Evolutionary conservation across 2,113 vertebrate genomes (phyloP), one percentile per base, ranked within the genome.

Genomic region (Hemicordylus capensis): DNA sequence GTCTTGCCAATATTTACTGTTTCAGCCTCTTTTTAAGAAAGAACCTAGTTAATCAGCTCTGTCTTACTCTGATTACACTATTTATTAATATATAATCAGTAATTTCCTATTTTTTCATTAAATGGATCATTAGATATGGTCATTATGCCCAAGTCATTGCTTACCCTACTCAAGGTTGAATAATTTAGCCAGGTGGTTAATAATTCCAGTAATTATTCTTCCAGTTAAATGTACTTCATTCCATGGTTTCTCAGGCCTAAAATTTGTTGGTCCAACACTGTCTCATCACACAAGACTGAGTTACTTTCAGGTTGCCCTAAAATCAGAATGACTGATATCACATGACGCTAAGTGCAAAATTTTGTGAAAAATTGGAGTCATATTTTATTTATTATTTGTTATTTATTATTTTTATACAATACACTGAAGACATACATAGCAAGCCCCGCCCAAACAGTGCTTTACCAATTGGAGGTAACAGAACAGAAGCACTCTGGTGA

Each of bases 111-210:
- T 79, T 69, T 10, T 48, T 63, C 54, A 61, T 72, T 80, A 85
- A 85, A 85, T 85, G 84, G 84, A 19, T 78, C 76, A 80, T 85
- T 85, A 79, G 17, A 85, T 66, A 72, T 67, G 26, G 56, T 61
- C 56, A 85, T 85, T 85, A 85, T 73, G 42, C 42, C 44, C 37
- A 73, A 67, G 67, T 79, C 76, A 80, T 63, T 79, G 66, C 22
- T 72, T 72, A 72, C 39, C 9, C 19, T 46, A 63, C 42, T 63
- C 76, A 80, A 85, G 84, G 56, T 51, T 85, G 42, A 72, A 85
- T 42, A 79, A 61, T 31, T 37, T 85, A 72, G 66, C 76, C 84
- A 63, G 77, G 54, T 85, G 84, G 56, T 85, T 85, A 85, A 79
- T 72, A 79, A 48, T 72, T 26, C 54, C 39, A 61, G 22, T 63